These are phyloP conservation scores for Solenopsis fugax DNA, from an alignment of 1,140 invertebrate species.

Conservation along the genomic window DNA sequence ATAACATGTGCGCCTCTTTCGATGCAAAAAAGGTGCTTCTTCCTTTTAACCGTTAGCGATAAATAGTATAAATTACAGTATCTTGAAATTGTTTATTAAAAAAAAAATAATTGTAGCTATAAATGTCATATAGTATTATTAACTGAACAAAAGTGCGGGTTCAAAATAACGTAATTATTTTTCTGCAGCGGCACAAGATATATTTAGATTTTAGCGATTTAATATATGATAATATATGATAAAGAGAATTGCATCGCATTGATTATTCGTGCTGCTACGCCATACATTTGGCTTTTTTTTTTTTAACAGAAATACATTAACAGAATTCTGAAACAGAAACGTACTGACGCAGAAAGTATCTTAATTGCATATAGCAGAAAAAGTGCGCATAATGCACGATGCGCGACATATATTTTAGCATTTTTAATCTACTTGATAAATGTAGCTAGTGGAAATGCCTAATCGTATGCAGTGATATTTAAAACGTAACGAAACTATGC, in stretches of 20 bases:
- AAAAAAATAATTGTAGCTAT: not conserved
- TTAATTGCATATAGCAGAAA: not conserved
- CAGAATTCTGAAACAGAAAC: too few relatives aligned
- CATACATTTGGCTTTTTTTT: not conserved
- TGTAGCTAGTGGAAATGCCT: too few relatives aligned
- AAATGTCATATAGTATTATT: not conserved
- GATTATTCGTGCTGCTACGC: not conserved
- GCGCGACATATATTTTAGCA: not conserved
- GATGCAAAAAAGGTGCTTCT: not conserved
- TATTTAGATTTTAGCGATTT: not conserved
- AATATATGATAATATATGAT: conserved; percentile 27
- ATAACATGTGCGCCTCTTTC: not conserved
- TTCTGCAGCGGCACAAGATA: not conserved
- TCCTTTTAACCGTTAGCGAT: not conserved
- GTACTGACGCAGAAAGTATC: not conserved
- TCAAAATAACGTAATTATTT: conserved; percentile 13
- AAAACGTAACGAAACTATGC: not conserved
- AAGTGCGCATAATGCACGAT: not conserved
- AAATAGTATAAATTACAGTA: not conserved
- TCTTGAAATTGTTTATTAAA: not conserved
- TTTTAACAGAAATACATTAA: not conserved
- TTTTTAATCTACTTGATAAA: not conserved
- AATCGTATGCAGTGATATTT: not conserved
- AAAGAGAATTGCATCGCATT: not conserved
- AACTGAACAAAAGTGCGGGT: not conserved